Evolutionary conservation across 2,113 vertebrate genomes (phyloP), one percentile per base, ranked within the genome.

Genomic region (Pygoscelis adeliae): DNA sequence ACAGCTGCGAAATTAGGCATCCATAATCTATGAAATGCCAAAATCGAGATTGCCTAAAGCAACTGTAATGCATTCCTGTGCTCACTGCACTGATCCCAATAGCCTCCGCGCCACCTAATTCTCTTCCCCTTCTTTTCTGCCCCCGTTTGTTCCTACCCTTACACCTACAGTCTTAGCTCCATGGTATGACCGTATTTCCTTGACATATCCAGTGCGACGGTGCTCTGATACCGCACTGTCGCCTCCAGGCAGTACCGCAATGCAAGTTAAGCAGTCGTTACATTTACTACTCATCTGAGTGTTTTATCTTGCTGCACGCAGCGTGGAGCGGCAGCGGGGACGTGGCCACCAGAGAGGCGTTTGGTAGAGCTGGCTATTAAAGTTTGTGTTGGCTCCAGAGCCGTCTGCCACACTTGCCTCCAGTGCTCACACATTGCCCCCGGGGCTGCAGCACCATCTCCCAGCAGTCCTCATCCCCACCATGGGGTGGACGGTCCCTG

Each of bases 321-420:
- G 79, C 1, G 0, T 11, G 13, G 29, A 56, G 69, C 73, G 10
- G 19, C 34, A 40, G 53, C 2, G 0, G 26, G 12, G 52, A 10
- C 0, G 1, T 5, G 63, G 46, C 58, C 72, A 40, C 58, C 55
- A 26, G 27, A 5, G 59, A 70, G 46, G 15, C 0, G 0, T 15
- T 53, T 47, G 67, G 53, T 30, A 56, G 18, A 58, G 55, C 46
- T 11, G 30, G 36, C 46, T 61, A 1, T 18, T 34, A 7, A 34
- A 83, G 44, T 46, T 10, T 7, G 18, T 15, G 6, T 1, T 29
- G 71, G 47, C 63, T 62, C 27, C 82, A 50, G 56, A 42, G 65
- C 25, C 0, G 0, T 50, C 62, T 67, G 70, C 63, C 32, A 26
- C 1, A 1, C 58, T 70, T 25, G n/a, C 8, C 42, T 50, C 40